These are phyloP conservation scores for Maconellicoccus hirsutus DNA, from an alignment of 1,140 invertebrate species.

Conservation along the genomic window DNA sequence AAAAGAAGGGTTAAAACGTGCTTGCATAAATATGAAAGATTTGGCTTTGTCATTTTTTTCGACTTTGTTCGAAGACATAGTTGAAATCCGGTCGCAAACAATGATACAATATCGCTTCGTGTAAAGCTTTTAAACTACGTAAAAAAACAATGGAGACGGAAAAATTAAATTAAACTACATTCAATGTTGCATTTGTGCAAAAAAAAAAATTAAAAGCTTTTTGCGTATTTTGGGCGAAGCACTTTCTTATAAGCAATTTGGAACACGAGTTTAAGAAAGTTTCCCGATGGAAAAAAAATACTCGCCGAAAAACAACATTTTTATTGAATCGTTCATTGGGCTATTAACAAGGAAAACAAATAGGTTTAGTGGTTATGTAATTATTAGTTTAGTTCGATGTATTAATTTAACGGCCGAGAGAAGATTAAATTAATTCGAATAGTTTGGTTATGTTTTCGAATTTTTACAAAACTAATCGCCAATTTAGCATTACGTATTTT, in stretches of 20 bases:
- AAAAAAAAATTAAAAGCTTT: slow-evolving; percentile 10
- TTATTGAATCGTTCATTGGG: background rate
- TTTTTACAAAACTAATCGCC: too few relatives aligned
- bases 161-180: background rate
- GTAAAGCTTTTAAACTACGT: background rate
- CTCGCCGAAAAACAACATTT: background rate
- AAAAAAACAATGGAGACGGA: slow-evolving; percentile 4
- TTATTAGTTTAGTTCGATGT: too few relatives aligned
- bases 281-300: background rate
- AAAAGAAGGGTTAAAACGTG: background rate
- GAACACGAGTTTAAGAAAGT: background rate
- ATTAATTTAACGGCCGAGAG: too few relatives aligned
- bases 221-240: background rate
- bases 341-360: background rate
- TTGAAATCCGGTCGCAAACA: background rate
- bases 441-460: too few relatives aligned
- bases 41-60: background rate
- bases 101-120: background rate
- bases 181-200: background rate
- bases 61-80: background rate
- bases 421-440: too few relatives aligned
- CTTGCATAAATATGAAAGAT: slow-evolving; percentile 1
- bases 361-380: background rate
- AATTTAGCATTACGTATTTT: too few relatives aligned
- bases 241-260: background rate